Conservation (phyloP, 2,888 invertebrate genomes). For the Suillia variegata region DNA sequence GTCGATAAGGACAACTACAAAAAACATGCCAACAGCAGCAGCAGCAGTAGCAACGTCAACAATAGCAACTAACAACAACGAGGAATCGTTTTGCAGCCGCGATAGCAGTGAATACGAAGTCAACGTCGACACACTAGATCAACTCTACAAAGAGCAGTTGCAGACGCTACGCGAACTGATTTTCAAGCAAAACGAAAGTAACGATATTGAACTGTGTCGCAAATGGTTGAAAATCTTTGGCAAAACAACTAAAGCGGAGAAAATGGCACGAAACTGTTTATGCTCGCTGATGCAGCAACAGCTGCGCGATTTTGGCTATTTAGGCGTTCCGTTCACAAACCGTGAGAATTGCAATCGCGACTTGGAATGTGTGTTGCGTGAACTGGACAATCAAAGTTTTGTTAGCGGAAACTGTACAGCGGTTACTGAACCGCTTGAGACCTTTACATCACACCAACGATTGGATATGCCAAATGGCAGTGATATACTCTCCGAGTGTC, state of each 20-base stretch:
- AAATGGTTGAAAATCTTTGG: conserved; percentile 52
- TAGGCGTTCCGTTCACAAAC: conserved; percentile 44
- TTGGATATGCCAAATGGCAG: not conserved
- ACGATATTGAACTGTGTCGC: conserved; percentile 40
- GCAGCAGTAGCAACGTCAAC: not conserved
- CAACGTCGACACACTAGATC: conserved; percentile 38
- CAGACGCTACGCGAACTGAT: conserved; percentile 34
- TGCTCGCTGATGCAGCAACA: conserved; percentile 50
- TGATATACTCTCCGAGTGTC: conserved; percentile 16
- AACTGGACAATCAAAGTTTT: conserved; percentile 28
- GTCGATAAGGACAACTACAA: no score
- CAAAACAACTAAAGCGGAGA: conserved; percentile 37
- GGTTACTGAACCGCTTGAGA: not conserved
- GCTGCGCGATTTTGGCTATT: conserved; percentile 30
- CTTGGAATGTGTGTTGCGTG: conserved; percentile 34
- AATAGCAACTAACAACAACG: no score
- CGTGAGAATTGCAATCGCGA: conserved; percentile 32
- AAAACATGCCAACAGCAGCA: no score
- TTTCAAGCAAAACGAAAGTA: conserved; percentile 31
- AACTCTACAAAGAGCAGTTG: conserved; percentile 40
- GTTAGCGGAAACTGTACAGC: conserved; percentile 10
- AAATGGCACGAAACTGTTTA: conserved; percentile 49
- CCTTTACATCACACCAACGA: conserved; percentile 10
- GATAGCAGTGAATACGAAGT: conserved; percentile 32
- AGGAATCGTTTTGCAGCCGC: no score